phyloP scores from a whole-genome alignment of 2,113 vertebrate species.

The Xerus inauris region DNA sequence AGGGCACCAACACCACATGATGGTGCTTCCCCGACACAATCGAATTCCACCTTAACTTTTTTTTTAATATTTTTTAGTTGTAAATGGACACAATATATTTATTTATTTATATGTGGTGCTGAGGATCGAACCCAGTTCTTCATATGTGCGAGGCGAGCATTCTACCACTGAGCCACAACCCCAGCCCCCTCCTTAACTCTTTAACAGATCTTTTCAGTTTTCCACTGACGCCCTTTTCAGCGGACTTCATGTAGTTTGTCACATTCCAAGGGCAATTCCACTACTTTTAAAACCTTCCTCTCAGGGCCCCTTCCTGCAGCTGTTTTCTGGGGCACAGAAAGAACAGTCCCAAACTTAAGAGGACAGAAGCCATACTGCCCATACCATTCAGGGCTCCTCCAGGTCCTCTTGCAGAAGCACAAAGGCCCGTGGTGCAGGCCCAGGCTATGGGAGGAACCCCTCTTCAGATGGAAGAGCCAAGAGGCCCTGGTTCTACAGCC shows the following conservation, averaged over 20 bases:
- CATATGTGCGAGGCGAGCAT: too few species aligned
- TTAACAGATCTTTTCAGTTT: not conserved
- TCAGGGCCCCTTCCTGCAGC: not conserved
- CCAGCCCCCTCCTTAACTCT: not conserved
- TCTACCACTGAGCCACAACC: too few species aligned
- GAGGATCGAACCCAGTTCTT: too few species aligned
- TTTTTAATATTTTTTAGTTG: too few species aligned
- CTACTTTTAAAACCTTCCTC: not conserved
- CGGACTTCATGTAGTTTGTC: not conserved
- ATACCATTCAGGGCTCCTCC: not conserved
- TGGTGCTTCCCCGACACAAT: not conserved
- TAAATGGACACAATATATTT: too few species aligned
- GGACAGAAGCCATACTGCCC: not conserved
- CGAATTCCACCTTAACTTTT: not conserved
- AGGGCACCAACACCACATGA: constrained; percentile 31
- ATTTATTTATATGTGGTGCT: too few species aligned
- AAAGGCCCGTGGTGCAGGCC: not conserved
- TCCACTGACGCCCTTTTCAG: not conserved
- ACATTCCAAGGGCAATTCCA: not conserved
- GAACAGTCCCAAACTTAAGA: not conserved
- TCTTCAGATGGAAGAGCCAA: not conserved
- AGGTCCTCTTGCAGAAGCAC: not conserved
- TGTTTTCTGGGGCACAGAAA: not conserved
- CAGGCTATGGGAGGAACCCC: not conserved
- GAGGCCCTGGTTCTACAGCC: not conserved